Conservation (phyloP, 2,113 vertebrate species). For the Verasper variegatus region DNA sequence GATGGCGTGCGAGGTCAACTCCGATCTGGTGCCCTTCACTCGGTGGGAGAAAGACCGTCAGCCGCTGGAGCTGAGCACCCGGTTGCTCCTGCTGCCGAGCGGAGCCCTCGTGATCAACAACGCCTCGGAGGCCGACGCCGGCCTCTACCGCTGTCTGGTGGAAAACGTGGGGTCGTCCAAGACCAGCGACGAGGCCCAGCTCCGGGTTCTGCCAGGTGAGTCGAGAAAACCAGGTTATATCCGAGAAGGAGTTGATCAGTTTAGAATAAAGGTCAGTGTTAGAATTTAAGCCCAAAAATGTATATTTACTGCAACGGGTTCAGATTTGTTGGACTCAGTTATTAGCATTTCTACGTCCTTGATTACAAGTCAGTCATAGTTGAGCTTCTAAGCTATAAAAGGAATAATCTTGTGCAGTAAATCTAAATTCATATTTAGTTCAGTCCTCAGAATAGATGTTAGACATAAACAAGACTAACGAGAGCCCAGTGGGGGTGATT, state of each 20-base stretch:
- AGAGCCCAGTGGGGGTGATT: constrained; percentile 59
- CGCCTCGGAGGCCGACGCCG: constrained; percentile 84
- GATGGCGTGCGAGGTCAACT: constrained; percentile 89
- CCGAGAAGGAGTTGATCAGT: neutral
- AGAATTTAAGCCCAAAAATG: neutral
- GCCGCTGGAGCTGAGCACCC: constrained; percentile 75
- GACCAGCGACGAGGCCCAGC: constrained; percentile 91
- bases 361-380: constrained; percentile 13
- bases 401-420: constrained; percentile 22
- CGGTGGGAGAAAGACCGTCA: constrained; percentile 90
- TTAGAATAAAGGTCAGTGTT: neutral
- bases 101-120: constrained; percentile 91
- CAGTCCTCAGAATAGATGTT: constrained; percentile 68
- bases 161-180: constrained; percentile 88
- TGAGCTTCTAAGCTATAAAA: constrained; percentile 1
- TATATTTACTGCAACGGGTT: no score
- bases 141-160: constrained; percentile 90
- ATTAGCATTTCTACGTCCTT: constrained; percentile 1
- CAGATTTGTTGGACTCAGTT: neutral
- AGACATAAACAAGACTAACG: constrained; percentile 74
- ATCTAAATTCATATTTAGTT: constrained; percentile 29
- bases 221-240: no score
- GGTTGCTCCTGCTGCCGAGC: constrained; percentile 83
- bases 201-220: constrained; percentile 89
- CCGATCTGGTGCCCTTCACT: constrained; percentile 87